phyloP scores from a whole-genome alignment of 2,888 invertebrate species.

The Neoascia interrupta region DNA sequence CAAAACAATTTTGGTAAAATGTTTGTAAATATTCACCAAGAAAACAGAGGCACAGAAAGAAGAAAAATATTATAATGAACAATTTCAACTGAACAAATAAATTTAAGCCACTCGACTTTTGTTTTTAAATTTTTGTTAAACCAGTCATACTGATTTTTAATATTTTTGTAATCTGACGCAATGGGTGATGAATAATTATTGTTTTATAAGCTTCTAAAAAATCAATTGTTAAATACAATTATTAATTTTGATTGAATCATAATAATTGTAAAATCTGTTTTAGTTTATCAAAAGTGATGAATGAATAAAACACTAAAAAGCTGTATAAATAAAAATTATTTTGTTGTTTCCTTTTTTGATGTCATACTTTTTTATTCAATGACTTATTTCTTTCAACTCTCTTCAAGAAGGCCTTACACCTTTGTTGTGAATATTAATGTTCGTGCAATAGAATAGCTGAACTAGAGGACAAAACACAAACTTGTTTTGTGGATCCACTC shows the following conservation, averaged over 20 bases:
- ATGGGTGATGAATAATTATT: conserved; percentile 27
- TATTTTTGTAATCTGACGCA: conserved; percentile 48
- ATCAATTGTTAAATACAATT: background rate
- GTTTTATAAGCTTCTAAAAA: conserved; percentile 23
- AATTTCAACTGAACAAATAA: conserved; percentile 58
- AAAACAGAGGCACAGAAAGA: conserved; percentile 21
- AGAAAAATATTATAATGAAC: too few species aligned
- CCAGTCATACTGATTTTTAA: background rate
- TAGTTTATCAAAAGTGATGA: conserved; percentile 41
- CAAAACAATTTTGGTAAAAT: conserved; percentile 53
- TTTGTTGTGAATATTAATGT: too few species aligned
- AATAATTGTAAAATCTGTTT: conserved; percentile 36
- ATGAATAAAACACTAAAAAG: conserved; percentile 56
- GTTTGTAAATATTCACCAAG: conserved; percentile 58
- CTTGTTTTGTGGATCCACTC: too few species aligned
- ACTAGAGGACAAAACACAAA: too few species aligned
- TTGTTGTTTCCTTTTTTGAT: background rate
- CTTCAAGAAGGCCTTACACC: too few species aligned
- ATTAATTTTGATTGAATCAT: background rate
- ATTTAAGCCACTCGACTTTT: conserved; percentile 34
- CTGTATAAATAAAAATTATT: conserved; percentile 39
- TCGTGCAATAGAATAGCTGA: too few species aligned
- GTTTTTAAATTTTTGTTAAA: conserved; percentile 20
- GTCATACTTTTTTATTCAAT: too few species aligned
- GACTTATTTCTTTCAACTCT: too few species aligned